These are phyloP conservation scores for Lasioglossum figueresi DNA, from an alignment of 2,888 invertebrate species.

Conservation along the genomic window DNA sequence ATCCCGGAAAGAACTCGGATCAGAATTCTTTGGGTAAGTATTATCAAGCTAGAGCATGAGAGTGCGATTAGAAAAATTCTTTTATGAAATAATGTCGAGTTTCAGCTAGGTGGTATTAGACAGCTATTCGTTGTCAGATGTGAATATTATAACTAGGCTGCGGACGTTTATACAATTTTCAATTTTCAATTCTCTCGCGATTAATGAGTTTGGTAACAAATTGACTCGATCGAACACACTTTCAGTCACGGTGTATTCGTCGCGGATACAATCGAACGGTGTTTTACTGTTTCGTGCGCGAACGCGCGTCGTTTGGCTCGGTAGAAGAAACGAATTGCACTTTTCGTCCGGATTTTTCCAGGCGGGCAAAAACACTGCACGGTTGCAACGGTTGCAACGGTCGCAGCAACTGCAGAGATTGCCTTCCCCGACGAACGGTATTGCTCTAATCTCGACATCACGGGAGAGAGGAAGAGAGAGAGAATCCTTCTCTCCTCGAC, in stretches of 20 bases:
- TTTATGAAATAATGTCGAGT: too few species aligned
- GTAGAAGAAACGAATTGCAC: conserved; percentile 16
- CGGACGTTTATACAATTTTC: too few species aligned
- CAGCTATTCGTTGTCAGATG: too few species aligned
- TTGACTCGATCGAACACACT: too few species aligned
- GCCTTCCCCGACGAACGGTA: not conserved
- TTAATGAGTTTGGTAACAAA: too few species aligned
- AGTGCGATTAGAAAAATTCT: too few species aligned
- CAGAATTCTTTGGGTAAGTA: not conserved
- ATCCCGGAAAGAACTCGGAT: not conserved
- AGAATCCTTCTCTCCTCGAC: not conserved
- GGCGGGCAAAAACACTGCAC: not conserved
- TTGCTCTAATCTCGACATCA: not conserved
- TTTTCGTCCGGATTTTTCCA: not conserved
- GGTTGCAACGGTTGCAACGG: not conserved
- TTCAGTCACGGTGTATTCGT: not conserved
- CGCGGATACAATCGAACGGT: not conserved
- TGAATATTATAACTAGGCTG: too few species aligned
- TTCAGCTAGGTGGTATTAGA: not conserved
- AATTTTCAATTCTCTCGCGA: too few species aligned
- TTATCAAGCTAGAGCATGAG: not conserved
- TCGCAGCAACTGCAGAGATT: not conserved
- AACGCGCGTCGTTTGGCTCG: not conserved
- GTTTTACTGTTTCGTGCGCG: not conserved
- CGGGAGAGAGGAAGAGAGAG: not conserved